Evolutionary conservation across 2,797 vertebrate genomes (phyloP).

Genomic region (Danionella dracula): DNA sequence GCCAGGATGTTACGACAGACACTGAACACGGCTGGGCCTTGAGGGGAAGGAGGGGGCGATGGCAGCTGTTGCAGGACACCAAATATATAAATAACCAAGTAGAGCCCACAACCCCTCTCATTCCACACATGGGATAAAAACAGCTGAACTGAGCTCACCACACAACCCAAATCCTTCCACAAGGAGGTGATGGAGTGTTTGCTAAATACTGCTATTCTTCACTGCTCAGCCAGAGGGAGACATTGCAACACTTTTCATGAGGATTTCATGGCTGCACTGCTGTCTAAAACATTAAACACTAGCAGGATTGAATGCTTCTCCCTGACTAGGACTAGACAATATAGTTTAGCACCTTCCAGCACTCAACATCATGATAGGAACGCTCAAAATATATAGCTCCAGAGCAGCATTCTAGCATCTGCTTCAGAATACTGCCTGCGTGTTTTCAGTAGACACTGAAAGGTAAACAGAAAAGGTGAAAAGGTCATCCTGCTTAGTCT

Average conservation of each 20-base stretch:
- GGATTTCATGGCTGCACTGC: neutral
- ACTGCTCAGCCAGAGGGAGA: slow-evolving; percentile 12
- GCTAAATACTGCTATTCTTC: neutral
- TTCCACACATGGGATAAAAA: neutral
- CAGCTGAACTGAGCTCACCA: neutral
- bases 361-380: too few species aligned
- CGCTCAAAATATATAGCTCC: too few species aligned
- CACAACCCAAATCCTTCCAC: neutral
- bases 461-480: too few species aligned
- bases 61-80: slow-evolving; percentile 37
- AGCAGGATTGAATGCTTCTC: neutral
- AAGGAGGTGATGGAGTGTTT: neutral
- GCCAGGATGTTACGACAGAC: neutral
- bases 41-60: neutral
- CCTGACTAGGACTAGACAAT: too few species aligned
- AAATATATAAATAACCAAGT: slow-evolving; percentile 43
- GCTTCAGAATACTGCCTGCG: too few species aligned
- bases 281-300: neutral
- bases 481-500: too few species aligned
- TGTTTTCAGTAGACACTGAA: too few species aligned
- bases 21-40: neutral
- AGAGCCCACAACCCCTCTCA: neutral
- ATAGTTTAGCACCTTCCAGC: too few species aligned
- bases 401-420: too few species aligned
- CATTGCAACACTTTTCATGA: neutral